phyloP scores from a whole-genome alignment of 2,797 vertebrate species.

The Notamacropus eugenii region DNA sequence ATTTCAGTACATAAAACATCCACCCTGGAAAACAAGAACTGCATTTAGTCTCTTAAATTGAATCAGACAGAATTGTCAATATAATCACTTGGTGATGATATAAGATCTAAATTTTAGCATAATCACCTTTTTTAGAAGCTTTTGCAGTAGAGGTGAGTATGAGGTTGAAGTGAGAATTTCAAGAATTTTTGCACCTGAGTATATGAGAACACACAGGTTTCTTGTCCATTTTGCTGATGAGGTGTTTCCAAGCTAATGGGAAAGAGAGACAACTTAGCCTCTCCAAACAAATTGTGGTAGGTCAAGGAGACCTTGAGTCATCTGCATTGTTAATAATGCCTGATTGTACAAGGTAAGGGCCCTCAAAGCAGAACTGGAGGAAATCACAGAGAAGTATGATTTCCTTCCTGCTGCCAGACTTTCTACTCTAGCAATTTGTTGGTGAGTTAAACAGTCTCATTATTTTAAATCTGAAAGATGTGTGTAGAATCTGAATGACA shows the following conservation, averaged over 20 bases:
- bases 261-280: conserved; percentile 40
- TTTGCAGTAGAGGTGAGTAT: neutral
- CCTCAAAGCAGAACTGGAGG: neutral
- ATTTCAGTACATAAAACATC: conserved; percentile 24
- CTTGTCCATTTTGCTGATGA: neutral
- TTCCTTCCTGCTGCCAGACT: conserved; percentile 1
- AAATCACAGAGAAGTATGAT: neutral
- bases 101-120: neutral
- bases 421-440: neutral
- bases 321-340: conserved; percentile 20
- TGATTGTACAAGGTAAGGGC: conserved; percentile 7
- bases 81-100: neutral
- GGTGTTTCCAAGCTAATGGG: conserved; percentile 10
- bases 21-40: conserved; percentile 25
- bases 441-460: neutral
- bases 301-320: neutral
- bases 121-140: neutral
- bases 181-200: neutral
- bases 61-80: conserved; percentile 13
- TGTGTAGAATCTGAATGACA: neutral
- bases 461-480: neutral
- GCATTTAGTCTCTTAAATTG: conserved; percentile 34
- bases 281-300: neutral
- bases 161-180: neutral
- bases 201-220: neutral